phyloP scores from a whole-genome alignment of 2,888 invertebrate species.

The Tachystola acroxantha region DNA sequence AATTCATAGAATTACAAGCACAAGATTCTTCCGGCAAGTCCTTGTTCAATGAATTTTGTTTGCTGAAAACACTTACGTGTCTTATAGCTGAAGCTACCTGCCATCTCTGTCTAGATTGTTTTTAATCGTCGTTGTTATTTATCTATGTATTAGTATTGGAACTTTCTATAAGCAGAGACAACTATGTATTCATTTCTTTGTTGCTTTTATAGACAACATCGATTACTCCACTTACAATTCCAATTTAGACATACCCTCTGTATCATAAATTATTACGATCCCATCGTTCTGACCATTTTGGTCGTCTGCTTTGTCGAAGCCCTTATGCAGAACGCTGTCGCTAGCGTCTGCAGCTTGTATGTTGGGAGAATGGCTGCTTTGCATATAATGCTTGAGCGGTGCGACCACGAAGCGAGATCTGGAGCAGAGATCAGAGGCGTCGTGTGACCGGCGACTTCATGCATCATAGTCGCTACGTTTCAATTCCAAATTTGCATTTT shows the following conservation, averaged over 20 bases:
- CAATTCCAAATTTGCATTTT: conserved; percentile 30
- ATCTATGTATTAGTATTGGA: neutral
- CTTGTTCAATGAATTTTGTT: too few relatives aligned
- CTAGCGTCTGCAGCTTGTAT: conserved; percentile 42
- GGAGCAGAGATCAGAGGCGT: conserved; percentile 55
- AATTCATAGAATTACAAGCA: neutral
- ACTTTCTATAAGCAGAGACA: neutral
- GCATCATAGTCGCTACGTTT: conserved; percentile 45
- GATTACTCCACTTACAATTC: neutral
- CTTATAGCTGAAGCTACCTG: too few relatives aligned
- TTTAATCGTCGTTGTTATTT: neutral
- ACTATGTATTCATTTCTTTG: too few relatives aligned
- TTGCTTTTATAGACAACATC: too few relatives aligned
- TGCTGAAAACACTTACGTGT: too few relatives aligned
- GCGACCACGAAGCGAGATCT: conserved; percentile 63
- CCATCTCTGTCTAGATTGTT: neutral
- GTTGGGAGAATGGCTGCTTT: conserved; percentile 47
- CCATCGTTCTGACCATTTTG: conserved; percentile 9
- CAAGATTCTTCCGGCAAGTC: too few relatives aligned
- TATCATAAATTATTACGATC: conserved; percentile 7
- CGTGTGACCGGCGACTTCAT: conserved; percentile 42
- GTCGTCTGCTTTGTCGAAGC: conserved; percentile 8
- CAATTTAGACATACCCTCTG: conserved; percentile 1
- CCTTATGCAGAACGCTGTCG: conserved; percentile 26
- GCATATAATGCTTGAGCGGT: conserved; percentile 62